phyloP scores from a whole-genome alignment of 2,113 vertebrate genomes.

The Arvicanthis niloticus region DNA sequence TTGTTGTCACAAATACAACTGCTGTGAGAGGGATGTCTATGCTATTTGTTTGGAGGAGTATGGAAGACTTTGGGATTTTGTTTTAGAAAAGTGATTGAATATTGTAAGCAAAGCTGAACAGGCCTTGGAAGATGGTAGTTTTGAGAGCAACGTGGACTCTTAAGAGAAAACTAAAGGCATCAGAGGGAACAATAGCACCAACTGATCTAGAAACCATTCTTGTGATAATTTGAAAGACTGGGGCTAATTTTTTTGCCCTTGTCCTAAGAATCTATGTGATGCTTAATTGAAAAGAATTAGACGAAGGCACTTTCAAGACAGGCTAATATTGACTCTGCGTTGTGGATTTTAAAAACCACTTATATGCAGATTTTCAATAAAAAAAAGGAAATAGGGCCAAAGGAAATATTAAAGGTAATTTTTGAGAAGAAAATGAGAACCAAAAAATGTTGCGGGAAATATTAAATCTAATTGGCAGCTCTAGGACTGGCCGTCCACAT shows the following conservation, averaged over 20 bases:
- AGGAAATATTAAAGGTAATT: background rate
- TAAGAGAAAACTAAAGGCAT: background rate
- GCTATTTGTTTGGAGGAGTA: background rate
- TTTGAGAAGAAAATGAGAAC: background rate
- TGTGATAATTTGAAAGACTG: background rate
- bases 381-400: background rate
- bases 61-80: background rate
- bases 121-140: background rate
- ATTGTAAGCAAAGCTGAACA: background rate
- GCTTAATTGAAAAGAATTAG: background rate
- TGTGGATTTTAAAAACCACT: background rate
- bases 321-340: background rate
- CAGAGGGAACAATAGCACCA: background rate
- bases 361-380: background rate
- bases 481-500: too few species aligned
- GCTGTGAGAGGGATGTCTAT: background rate
- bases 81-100: background rate
- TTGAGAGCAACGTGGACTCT: background rate
- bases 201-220: background rate
- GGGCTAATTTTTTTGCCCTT: background rate
- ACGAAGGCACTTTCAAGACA: background rate
- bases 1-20: background rate
- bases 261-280: background rate
- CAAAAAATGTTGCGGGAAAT: background rate
- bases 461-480: too few species aligned